Evolutionary conservation across 2,888 invertebrate genomes (phyloP).

Genomic region (Cataglyphis cursor): DNA sequence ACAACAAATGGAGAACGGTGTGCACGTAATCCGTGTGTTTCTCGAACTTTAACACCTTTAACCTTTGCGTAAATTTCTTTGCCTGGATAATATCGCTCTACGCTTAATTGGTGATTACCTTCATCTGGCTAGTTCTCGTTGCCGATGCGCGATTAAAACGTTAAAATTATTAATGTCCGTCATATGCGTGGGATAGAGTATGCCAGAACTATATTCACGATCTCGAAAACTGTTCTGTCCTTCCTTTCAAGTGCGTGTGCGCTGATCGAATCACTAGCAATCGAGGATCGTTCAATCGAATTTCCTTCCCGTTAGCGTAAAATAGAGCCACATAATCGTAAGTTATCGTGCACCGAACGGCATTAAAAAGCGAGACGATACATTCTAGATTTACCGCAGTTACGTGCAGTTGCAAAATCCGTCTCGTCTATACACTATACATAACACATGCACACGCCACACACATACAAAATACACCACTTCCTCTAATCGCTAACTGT

Average conservation of each 20-base stretch:
- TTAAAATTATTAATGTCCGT: constrained; percentile 63
- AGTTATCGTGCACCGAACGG: neutral
- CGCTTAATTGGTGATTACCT: constrained; percentile 66
- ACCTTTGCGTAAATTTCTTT: constrained; percentile 47
- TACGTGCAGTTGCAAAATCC: constrained; percentile 36
- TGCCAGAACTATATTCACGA: constrained; percentile 59
- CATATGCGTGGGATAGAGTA: constrained; percentile 73
- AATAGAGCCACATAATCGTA: neutral
- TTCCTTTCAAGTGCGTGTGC: constrained; percentile 67
- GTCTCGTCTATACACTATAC: constrained; percentile 15
- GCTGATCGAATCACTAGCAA: constrained; percentile 53
- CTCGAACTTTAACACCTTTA: constrained; percentile 66
- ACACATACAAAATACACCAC: neutral
- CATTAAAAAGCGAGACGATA: constrained; percentile 25
- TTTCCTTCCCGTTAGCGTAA: neutral
- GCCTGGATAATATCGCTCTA: neutral
- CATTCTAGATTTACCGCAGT: neutral
- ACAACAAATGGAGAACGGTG: constrained; percentile 78
- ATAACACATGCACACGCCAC: neutral
- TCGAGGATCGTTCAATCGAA: constrained; percentile 44
- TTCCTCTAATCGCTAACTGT: neutral
- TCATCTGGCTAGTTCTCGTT: constrained; percentile 73
- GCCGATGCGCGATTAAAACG: constrained; percentile 57
- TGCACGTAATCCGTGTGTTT: constrained; percentile 63
- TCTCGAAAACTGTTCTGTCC: constrained; percentile 31